A percentile compares a stretch with the other conserved stretches of the same genome.
These are phyloP conservation scores for Drosophila melanica DNA, from an alignment of 1,140 invertebrate genomes.

Conservation along the genomic window DNA sequence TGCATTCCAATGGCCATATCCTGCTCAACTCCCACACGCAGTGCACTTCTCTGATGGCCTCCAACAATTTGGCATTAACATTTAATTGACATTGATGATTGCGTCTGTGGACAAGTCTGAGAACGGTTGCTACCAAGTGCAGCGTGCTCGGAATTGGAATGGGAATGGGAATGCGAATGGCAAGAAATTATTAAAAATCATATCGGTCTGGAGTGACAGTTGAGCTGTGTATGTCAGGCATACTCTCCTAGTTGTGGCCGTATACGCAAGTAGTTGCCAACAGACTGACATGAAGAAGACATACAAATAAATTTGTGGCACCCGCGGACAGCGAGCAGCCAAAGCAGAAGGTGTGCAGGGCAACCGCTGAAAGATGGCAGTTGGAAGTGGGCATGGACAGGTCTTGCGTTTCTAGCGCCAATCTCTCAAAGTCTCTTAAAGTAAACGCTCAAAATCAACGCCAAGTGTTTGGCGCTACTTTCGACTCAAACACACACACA, in stretches of 20 bases:
- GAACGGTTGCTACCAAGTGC: slow-evolving; percentile 48
- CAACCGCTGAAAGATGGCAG: slow-evolving; percentile 16
- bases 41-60: slow-evolving; percentile 39
- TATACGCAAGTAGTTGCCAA: slow-evolving; percentile 30
- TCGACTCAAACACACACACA: neutral
- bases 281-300: slow-evolving; percentile 68
- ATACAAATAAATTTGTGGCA: slow-evolving; percentile 78
- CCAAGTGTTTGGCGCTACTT: slow-evolving; percentile 54
- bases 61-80: slow-evolving; percentile 65
- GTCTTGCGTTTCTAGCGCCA: slow-evolving; percentile 59
- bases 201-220: slow-evolving; percentile 50
- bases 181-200: slow-evolving; percentile 76
- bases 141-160: slow-evolving; percentile 56
- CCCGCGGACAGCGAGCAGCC: slow-evolving; percentile 69
- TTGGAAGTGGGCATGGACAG: slow-evolving; percentile 11
- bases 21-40: slow-evolving; percentile 61
- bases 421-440: slow-evolving; percentile 60
- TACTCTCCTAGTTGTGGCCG: slow-evolving; percentile 21
- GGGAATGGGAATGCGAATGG: slow-evolving; percentile 44
- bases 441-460: slow-evolving; percentile 63
- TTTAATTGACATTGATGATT: slow-evolving; percentile 81
- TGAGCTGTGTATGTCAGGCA: slow-evolving; percentile 64
- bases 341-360: neutral
- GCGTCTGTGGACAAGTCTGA: slow-evolving; percentile 65
- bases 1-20: slow-evolving; percentile 43